A percentile compares a stretch with the other conserved stretches of the same genome.
Evolutionary conservation across 2,797 vertebrate species (phyloP).

Genomic region (Craterocephalus amniculus): DNA sequence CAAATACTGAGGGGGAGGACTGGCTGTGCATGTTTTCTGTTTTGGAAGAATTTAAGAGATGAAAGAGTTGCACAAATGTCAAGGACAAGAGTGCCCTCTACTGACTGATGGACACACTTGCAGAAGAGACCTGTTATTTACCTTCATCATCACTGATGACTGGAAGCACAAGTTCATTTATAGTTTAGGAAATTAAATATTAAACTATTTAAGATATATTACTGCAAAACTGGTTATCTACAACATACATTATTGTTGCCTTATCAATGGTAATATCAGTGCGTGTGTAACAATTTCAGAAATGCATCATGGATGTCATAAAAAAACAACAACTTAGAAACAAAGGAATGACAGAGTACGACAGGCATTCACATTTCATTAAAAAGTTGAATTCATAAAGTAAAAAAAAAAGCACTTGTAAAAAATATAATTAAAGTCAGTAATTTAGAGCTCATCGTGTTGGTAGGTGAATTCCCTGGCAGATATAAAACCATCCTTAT

Average conservation of each 20-base stretch:
- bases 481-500: conserved; percentile 95
- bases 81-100: conserved; percentile 64
- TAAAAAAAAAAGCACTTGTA: not conserved
- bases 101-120: conserved; percentile 29
- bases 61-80: not conserved
- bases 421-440: not conserved
- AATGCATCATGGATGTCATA: conserved; percentile 32
- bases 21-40: conserved; percentile 1
- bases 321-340: conserved; percentile 1
- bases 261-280: conserved; percentile 42
- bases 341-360: not conserved
- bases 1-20: not conserved
- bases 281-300: conserved; percentile 32
- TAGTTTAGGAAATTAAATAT: not conserved
- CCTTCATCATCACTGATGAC: not conserved
- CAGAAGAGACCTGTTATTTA: conserved; percentile 1
- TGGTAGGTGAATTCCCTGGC: conserved; percentile 94
- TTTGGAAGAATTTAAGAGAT: conserved; percentile 13
- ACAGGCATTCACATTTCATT: not conserved
- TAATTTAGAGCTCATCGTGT: conserved; percentile 89
- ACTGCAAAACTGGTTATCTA: conserved; percentile 15
- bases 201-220: not conserved
- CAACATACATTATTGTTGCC: conserved; percentile 11
- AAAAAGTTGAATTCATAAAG: not conserved
- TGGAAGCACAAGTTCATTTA: not conserved